Base-by-base conservation (phyloP, 2,888 invertebrate species). In the Gortyna flavago region DNA sequence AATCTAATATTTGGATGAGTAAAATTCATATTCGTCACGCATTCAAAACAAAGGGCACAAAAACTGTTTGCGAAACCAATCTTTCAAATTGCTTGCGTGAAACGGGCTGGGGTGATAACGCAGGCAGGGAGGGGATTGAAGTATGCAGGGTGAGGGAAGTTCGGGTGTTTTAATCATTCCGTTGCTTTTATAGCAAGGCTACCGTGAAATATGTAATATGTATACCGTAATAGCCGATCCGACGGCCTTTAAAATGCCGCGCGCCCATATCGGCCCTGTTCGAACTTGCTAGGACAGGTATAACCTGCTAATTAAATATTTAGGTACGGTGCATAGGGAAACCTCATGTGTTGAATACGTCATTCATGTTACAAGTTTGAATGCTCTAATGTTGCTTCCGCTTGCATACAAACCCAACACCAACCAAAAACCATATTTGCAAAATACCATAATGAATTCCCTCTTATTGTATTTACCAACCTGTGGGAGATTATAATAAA, bases 31-130 rank as follows among this genome's bases (percentile, higher is more conserved):
- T 64, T 83, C 59, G 44, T 25, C 57, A 32, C 65, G 41, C 44
- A 64, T 70, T 78, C 72, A 75, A 80, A 70, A 73, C 68, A 78
- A 78, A 73, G 54, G 44, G 48, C 65, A 72, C 72, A 75, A 71
- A 82, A 80, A 71, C 62, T 85, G 81, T 87, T 81, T 85, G 77
- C 83, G 41, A 77, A 86, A 84, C 72, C 89, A 88, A 88, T 85
- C 75, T 81, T 85, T 85, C 80, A 86, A 85, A 87, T 87, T 82
- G 82, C 79, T 83, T 75, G 77, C 83, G 73, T 81, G 75, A 74
- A 78, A 73, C 59, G 77, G 79, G 74, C 64, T 69, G 41, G 68
- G 69, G 79, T 73, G 83, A 81, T 76, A 85, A 83, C 62, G 68
- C 70, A 41, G 38, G 72, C 9, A 16, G 38, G 38, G 35, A 6